phyloP scores from a whole-genome alignment of 2,797 vertebrate genomes.

The Chiroxiphia lanceolata region DNA sequence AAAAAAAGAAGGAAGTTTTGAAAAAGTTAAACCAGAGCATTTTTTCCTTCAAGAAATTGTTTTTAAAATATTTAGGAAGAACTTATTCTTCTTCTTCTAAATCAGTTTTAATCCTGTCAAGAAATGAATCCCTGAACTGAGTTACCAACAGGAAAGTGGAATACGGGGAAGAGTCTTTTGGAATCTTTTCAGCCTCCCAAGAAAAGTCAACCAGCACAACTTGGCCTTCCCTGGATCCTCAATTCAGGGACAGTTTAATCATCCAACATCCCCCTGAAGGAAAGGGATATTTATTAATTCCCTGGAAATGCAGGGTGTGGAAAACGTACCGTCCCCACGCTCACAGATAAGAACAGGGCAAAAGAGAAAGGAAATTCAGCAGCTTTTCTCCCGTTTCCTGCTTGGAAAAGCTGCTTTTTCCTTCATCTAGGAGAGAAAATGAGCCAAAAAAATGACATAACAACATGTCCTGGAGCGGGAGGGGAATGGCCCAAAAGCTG shows the following conservation, averaged over 20 bases:
- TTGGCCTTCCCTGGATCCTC: not conserved
- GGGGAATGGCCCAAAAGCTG: slow-evolving; percentile 16
- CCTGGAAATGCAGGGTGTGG: not conserved
- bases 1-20: fast-evolving
- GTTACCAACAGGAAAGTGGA: not conserved
- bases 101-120: not conserved
- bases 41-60: not conserved
- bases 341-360: not conserved
- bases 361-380: not conserved
- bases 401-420: not conserved
- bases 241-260: not conserved
- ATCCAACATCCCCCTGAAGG: not conserved
- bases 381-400: slow-evolving; percentile 46
- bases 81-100: not conserved
- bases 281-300: not conserved
- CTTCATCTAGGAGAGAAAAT: not conserved
- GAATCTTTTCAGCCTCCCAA: not conserved
- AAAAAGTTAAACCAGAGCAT: not conserved
- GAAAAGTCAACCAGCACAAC: not conserved
- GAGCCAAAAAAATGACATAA: not conserved
- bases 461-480: fast-evolving
- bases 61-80: not conserved
- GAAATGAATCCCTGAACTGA: not conserved
- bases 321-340: not conserved
- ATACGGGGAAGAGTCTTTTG: not conserved